These are phyloP conservation scores for Oscheius onirici DNA, from an alignment of 2,888 invertebrate species.

Conservation along the genomic window DNA sequence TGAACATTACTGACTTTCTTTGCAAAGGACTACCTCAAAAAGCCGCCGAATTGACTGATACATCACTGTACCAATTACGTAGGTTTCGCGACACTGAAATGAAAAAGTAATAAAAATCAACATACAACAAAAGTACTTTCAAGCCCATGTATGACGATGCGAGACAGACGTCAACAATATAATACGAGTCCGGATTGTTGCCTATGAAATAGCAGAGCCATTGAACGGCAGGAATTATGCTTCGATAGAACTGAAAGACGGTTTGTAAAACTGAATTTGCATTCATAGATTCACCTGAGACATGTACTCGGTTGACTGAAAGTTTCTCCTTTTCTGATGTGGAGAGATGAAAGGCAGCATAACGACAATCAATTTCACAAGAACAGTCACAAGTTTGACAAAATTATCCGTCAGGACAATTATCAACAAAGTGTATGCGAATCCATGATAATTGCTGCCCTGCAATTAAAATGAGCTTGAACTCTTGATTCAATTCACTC, in stretches of 20 bases:
- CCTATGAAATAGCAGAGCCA: constrained; percentile 26
- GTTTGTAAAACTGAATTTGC: neutral
- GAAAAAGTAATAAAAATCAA: neutral
- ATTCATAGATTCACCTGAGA: constrained; percentile 30
- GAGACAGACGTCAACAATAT: neutral
- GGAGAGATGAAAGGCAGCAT: neutral
- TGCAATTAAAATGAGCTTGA: neutral
- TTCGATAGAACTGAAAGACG: constrained; percentile 20
- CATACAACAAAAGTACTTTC: neutral
- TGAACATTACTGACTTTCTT: neutral
- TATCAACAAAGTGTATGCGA: constrained; percentile 5
- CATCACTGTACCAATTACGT: constrained; percentile 1
- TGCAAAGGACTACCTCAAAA: constrained; percentile 5
- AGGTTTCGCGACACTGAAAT: constrained; percentile 10
- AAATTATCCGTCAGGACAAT: constrained; percentile 20
- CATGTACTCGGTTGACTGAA: constrained; percentile 38
- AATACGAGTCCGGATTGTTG: neutral
- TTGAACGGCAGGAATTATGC: constrained; percentile 2
- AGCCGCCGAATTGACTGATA: neutral
- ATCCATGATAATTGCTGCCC: constrained; percentile 17
- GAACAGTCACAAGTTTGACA: constrained; percentile 17
- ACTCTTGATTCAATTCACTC: neutral
- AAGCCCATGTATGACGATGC: neutral
- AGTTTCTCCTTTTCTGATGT: constrained; percentile 31
- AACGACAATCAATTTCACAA: constrained; percentile 5